Base-by-base conservation (phyloP, 1,140 invertebrate species). In the Heliothis subflexa region DNA sequence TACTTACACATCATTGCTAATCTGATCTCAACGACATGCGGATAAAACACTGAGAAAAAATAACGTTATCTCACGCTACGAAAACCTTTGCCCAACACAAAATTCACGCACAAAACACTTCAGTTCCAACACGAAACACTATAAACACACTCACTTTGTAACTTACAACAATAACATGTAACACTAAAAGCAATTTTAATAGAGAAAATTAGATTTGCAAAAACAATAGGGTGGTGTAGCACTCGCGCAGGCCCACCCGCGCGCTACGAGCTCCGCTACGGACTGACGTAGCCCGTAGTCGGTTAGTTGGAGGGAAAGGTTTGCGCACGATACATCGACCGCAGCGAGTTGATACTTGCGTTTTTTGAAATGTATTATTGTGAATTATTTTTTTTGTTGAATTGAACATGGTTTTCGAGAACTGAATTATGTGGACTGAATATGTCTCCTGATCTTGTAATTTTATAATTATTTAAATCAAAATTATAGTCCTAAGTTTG, bases 261-360 rank as follows among this genome's bases (percentile, higher is more conserved):
- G 18, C 52, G 80, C 83, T 89, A 86, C 85, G 79, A 81, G 66
- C 64, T 25, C 78, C 59, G 87, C 85, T 86, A 88, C 82, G 81
- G 68, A 89, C 88, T 91, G 88, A 89, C 88, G 89, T 91, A 91
- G 84, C 81, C 40, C 40, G 61, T 54, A 79, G 66, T 75, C 77
- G 83, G 82, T 25, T 1, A 25, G 21, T 89, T 89, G 87, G 86
- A 87, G 85, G 87, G 85, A 89, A 90, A 79, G 84, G 75, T 87
- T 87, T 90, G 90, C 88, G 90, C 90, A 90, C 82, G 28, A 49
- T 68, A 77, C 62, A 33, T 28, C 61, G 49, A 83, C 75, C 71
- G 79, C 75, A 79, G 83, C 54, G 66, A 52, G n/a, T 62, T 75
- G 73, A 52, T 75, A 52, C 73, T 75, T 54, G 11, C n/a, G 50